Evolutionary conservation across 2,113 vertebrate species (phyloP), one percentile per base, ranked within the genome.

Genomic region (Phylloscopus trochiloides): DNA sequence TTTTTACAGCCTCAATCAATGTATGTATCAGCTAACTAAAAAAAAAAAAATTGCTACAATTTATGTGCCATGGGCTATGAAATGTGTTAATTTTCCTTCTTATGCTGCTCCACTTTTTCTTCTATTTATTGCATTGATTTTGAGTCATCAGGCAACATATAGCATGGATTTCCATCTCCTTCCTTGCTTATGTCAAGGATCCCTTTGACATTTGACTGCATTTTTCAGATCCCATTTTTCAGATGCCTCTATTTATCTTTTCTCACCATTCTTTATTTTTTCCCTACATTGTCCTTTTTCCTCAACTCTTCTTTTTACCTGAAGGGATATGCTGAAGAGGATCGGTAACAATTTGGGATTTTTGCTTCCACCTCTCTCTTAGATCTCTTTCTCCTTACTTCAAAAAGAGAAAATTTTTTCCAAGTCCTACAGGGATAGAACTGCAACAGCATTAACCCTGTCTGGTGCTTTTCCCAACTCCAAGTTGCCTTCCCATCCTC

Each of bases 251-350:
- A 65, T 85, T 59, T 38, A 51, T 34, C 5, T 11, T 90, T 63
- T 71, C 14, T 78, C 40, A 29, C 13, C 1, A 13, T 81, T 87
- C 31, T 66, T 93, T n/a, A 32, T 34, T 7, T 63, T 76, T 76
- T 12, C 3, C 9, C 17, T 43, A 5, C 14, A 17, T 6, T 47
- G 13, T 51, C 12, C 3, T 79, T 82, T 57, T 70, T 17, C 21
- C 22, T 17, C 18, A 26, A 5, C 9, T 10, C 32, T 61, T 68
- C 0, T 7, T 50, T 80, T 77, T 54, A 50, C 16, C 58, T 55
- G 26, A 74, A 63, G 8, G 21, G 31, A 18, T 43, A 25, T 0
- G 0, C 25, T 58, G 10, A 50, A n/a, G 43, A 48, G 2, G 7
- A 42, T n/a, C 0, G 0, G 28, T 48, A 85, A n/a, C 28, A 36